Evolutionary conservation across 2,888 invertebrate genomes (phyloP).

Genomic region (Drosophila helvetica): DNA sequence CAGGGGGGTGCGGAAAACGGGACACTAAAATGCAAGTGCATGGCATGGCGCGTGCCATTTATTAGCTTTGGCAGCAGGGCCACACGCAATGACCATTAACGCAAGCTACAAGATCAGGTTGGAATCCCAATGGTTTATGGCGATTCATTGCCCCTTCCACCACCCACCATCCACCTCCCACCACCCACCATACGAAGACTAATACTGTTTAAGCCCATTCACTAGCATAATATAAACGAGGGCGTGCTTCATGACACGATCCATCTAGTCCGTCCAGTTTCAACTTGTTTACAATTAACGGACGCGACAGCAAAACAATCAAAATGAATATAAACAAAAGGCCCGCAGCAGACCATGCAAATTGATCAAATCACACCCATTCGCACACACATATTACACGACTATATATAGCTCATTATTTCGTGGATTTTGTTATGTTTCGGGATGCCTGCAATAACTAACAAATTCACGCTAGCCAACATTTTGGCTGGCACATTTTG

Average conservation of each 20-base stretch:
- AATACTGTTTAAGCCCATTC: conserved; percentile 4
- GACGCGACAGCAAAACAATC: conserved; percentile 62
- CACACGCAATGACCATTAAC: conserved; percentile 55
- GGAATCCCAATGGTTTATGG: conserved; percentile 29
- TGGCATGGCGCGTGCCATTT: conserved; percentile 53
- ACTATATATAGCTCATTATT: conserved; percentile 13
- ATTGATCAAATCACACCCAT: conserved; percentile 36
- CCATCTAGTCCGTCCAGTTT: conserved; percentile 23
- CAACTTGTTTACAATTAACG: conserved; percentile 64
- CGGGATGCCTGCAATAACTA: conserved; percentile 25
- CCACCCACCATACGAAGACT: background rate
- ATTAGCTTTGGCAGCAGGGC: conserved; percentile 49
- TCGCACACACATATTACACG: background rate
- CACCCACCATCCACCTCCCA: background rate
- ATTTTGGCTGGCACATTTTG: conserved; percentile 34
- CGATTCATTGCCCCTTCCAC: conserved; percentile 28
- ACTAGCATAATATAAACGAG: conserved; percentile 30
- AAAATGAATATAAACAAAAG: conserved; percentile 63
- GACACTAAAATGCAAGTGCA: conserved; percentile 36
- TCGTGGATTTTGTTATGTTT: conserved; percentile 17
- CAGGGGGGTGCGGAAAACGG: background rate
- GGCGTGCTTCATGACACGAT: conserved; percentile 33
- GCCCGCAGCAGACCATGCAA: conserved; percentile 48
- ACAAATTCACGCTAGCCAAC: conserved; percentile 27
- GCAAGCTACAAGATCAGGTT: conserved; percentile 18